These are phyloP conservation scores for Eurytoma adleriae DNA, from an alignment of 2,888 invertebrate species.

Conservation along the genomic window DNA sequence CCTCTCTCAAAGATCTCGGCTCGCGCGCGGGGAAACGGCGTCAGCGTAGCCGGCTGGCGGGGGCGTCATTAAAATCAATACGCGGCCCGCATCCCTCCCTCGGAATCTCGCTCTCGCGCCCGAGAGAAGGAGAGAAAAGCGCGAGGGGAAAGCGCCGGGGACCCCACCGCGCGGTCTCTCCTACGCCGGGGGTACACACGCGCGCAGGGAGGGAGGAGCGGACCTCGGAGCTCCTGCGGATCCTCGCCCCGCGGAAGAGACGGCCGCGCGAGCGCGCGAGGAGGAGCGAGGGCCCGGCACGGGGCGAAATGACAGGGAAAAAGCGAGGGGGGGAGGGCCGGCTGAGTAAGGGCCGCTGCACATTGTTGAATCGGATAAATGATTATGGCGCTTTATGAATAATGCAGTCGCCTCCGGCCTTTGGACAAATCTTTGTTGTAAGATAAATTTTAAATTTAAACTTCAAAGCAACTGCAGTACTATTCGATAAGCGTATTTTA, in stretches of 20 bases:
- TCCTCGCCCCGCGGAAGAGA: background rate
- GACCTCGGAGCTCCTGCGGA: background rate
- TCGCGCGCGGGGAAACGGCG: background rate
- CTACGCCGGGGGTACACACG: background rate
- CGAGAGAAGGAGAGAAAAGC: slow-evolving; percentile 2
- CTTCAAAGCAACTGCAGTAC: too few relatives aligned
- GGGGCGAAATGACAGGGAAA: slow-evolving; percentile 50
- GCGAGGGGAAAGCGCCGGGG: slow-evolving; percentile 20
- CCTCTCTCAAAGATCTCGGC: background rate
- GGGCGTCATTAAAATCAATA: slow-evolving; percentile 76
- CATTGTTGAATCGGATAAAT: slow-evolving; percentile 33
- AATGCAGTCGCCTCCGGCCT: background rate
- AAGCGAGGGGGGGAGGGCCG: slow-evolving; percentile 29
- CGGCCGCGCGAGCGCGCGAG: background rate
- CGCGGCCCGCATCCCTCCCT: slow-evolving; percentile 69
- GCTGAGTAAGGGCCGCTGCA: slow-evolving; percentile 32
- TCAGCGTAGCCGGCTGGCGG: slow-evolving; percentile 58
- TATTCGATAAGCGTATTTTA: too few relatives aligned
- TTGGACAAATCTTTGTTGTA: too few relatives aligned
- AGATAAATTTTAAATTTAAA: too few relatives aligned
- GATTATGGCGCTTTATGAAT: background rate
- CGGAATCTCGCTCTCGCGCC: slow-evolving; percentile 58
- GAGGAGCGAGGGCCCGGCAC: slow-evolving; percentile 53
- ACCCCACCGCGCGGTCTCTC: slow-evolving; percentile 47
- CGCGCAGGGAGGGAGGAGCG: background rate